These are phyloP conservation scores for Alosa alosa DNA, from an alignment of 2,113 vertebrate genomes.

Conservation along the genomic window DNA sequence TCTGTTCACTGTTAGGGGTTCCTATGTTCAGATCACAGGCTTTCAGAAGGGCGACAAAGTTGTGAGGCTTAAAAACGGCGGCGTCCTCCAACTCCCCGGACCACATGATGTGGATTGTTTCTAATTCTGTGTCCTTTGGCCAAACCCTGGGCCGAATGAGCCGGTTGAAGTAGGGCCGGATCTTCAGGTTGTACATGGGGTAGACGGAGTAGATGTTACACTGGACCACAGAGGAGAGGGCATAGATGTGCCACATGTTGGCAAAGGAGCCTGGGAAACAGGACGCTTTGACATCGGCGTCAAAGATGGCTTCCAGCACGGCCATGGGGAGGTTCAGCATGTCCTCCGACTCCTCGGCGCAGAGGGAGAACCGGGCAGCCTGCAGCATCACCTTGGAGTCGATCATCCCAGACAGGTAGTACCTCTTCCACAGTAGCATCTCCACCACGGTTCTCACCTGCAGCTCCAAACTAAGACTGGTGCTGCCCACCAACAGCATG, in stretches of 20 bases:
- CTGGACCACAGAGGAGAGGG: slow-evolving; percentile 84
- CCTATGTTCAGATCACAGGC: slow-evolving; percentile 65
- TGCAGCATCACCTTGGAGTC: slow-evolving; percentile 98
- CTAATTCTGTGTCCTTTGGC: slow-evolving; percentile 57
- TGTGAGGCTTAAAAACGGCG: slow-evolving; percentile 80
- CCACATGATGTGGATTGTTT: slow-evolving; percentile 93
- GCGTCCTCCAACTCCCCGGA: slow-evolving; percentile 80
- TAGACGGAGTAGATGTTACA: slow-evolving; percentile 94
- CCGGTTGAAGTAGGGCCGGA: slow-evolving; percentile 90
- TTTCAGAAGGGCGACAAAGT: slow-evolving; percentile 85
- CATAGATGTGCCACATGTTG: slow-evolving; percentile 96
- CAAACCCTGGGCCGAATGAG: slow-evolving; percentile 82
- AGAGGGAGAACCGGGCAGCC: slow-evolving; percentile 90
- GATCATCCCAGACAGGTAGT: slow-evolving; percentile 92
- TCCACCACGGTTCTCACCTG: slow-evolving; percentile 91
- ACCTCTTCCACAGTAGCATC: slow-evolving; percentile 90
- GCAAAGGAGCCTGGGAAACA: slow-evolving; percentile 90
- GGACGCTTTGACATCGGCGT: slow-evolving; percentile 91
- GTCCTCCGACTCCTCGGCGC: slow-evolving; percentile 85
- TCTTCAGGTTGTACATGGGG: slow-evolving; percentile 93
- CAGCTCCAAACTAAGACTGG: slow-evolving; percentile 85
- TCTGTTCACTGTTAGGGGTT: slow-evolving; percentile 47
- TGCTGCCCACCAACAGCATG: slow-evolving; percentile 81
- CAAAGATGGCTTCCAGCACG: slow-evolving; percentile 91
- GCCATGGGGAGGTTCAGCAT: slow-evolving; percentile 84